These are phyloP conservation scores for Berghia stephanieae DNA, from an alignment of 1,140 invertebrate species.

Conservation along the genomic window DNA sequence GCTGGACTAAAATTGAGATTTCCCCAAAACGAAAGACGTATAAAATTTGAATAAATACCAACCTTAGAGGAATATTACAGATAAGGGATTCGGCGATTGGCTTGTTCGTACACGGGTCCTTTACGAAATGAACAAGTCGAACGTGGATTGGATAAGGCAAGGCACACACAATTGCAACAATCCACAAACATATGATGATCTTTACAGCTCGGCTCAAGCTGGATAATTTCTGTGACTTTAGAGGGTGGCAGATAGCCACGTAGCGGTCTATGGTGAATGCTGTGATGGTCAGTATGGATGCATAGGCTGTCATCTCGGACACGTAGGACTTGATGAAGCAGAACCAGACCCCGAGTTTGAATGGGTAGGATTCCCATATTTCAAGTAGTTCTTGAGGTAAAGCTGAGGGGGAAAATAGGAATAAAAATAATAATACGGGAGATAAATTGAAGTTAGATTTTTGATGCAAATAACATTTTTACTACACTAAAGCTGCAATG, in stretches of 20 bases:
- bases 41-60: too few species aligned
- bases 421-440: too few species aligned
- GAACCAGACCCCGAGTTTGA: conserved; percentile 84
- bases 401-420: conserved; percentile 66
- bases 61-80: too few species aligned
- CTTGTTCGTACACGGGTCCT: conserved; percentile 34
- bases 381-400: conserved; percentile 85
- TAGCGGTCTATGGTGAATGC: conserved; percentile 94
- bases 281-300: conserved; percentile 89
- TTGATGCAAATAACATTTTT: too few species aligned
- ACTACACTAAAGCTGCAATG: too few species aligned
- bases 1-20: too few species aligned
- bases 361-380: conserved; percentile 87
- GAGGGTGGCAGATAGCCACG: conserved; percentile 90
- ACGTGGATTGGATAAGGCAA: conserved; percentile 71
- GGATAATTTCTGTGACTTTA: conserved; percentile 85
- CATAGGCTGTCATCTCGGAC: conserved; percentile 89
- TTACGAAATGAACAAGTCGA: conserved; percentile 36
- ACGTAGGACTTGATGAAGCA: conserved; percentile 84
- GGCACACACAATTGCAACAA: conserved; percentile 78
- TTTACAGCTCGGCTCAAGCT: conserved; percentile 80
- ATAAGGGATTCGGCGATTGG: too few species aligned
- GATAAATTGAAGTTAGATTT: too few species aligned
- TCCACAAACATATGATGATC: conserved; percentile 82
- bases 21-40: too few species aligned